phyloP scores from a whole-genome alignment of 2,888 invertebrate genomes.

The Strigamia maritima region DNA sequence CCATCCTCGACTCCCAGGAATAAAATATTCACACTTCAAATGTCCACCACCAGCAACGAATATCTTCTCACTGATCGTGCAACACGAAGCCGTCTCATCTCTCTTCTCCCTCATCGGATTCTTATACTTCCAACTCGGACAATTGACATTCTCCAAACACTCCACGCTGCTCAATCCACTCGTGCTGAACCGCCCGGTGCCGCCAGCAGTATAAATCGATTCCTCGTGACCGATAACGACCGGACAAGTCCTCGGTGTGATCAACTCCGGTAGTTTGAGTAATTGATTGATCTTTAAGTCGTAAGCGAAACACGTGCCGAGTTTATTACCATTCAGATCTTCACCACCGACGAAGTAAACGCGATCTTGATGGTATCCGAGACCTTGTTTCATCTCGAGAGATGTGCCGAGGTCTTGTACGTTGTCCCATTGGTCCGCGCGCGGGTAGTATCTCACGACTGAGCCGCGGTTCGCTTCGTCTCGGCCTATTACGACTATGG shows the following conservation, averaged over 20 bases:
- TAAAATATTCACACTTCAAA: constrained; percentile 33
- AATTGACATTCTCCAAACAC: not conserved
- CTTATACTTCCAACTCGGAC: constrained; percentile 4
- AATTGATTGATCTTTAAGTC: not conserved
- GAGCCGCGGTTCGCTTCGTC: constrained; percentile 24
- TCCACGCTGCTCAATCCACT: constrained; percentile 33
- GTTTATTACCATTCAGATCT: constrained; percentile 24
- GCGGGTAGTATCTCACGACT: not conserved
- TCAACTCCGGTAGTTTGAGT: not conserved
- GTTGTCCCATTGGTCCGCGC: not conserved
- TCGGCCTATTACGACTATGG: not conserved
- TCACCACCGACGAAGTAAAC: constrained; percentile 36
- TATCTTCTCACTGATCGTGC: not conserved
- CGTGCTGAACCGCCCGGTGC: constrained; percentile 10
- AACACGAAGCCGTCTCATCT: not conserved
- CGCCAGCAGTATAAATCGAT: not conserved
- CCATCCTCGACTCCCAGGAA: not conserved
- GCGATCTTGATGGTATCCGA: not conserved
- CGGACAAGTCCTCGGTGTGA: not conserved
- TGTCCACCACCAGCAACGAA: constrained; percentile 25
- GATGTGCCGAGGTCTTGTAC: constrained; percentile 6
- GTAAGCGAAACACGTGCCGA: not conserved
- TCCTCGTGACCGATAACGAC: not conserved
- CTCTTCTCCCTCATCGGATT: not conserved
- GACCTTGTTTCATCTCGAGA: not conserved